Evolutionary conservation across 2,888 invertebrate genomes (phyloP).

Genomic region (Ochropleura plecta): DNA sequence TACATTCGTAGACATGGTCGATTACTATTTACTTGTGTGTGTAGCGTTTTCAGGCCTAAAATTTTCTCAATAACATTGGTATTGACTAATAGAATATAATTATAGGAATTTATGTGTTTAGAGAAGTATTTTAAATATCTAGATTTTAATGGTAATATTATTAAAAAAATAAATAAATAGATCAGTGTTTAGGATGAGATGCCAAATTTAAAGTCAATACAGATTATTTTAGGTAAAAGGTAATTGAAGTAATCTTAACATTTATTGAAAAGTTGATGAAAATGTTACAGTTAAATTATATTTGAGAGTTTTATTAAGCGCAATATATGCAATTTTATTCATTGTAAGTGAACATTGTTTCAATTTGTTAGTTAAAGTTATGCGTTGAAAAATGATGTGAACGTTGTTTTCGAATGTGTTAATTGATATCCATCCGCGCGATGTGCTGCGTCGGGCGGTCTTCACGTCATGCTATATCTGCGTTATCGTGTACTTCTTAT

Average conservation of each 20-base stretch:
- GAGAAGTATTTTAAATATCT: conserved; percentile 91
- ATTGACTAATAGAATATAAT: conserved; percentile 90
- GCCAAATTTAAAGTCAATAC: conserved; percentile 93
- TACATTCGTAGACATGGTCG: conserved; percentile 68
- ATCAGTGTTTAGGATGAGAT: conserved; percentile 91
- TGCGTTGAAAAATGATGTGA: conserved; percentile 85
- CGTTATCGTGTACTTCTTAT: conserved; percentile 53
- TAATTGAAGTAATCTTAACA: conserved; percentile 90
- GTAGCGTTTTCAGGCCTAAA: conserved; percentile 89
- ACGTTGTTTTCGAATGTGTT: conserved; percentile 81
- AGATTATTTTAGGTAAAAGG: conserved; percentile 91
- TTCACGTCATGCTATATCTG: conserved; percentile 59
- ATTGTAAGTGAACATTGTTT: conserved; percentile 90
- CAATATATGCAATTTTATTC: conserved; percentile 90
- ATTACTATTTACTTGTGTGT: conserved; percentile 73
- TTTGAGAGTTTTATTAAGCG: conserved; percentile 91
- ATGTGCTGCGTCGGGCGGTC: conserved; percentile 56
- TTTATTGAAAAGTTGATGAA: conserved; percentile 89
- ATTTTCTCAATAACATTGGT: conserved; percentile 87
- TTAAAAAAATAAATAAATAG: conserved; percentile 84
- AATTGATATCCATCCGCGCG: conserved; percentile 64
- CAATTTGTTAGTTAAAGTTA: conserved; percentile 90
- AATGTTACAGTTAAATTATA: conserved; percentile 91
- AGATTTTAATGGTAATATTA: conserved; percentile 88
- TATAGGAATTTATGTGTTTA: conserved; percentile 90